A percentile compares a stretch with the other conserved stretches of the same genome.
Conservation (phyloP, 2,113 vertebrate species). For the Martes martes region DNA sequence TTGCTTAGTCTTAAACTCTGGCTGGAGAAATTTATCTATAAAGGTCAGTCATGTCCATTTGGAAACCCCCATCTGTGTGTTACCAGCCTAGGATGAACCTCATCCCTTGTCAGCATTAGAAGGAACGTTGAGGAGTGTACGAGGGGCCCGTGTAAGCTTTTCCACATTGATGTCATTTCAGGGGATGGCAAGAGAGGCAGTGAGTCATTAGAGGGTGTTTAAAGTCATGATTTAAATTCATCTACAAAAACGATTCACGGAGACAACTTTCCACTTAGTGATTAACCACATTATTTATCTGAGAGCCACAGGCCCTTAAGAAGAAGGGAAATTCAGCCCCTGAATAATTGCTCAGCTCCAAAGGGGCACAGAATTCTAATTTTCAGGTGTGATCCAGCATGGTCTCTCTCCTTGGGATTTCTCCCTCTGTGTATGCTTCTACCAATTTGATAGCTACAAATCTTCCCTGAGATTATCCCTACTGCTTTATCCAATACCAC, state of each 20-base stretch:
- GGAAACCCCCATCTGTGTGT: background rate
- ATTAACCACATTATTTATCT: background rate
- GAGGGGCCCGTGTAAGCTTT: background rate
- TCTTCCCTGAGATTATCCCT: background rate
- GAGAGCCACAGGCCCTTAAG: background rate
- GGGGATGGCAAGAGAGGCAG: background rate
- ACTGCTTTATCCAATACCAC: background rate
- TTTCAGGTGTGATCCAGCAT: background rate
- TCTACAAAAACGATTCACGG: background rate
- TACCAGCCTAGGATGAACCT: background rate
- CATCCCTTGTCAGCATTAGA: slow-evolving; percentile 7
- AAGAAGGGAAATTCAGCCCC: background rate
- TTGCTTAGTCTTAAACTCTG: slow-evolving; percentile 95
- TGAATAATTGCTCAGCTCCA: background rate
- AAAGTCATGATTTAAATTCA: background rate
- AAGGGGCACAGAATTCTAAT: background rate
- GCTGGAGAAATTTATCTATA: slow-evolving; percentile 95
- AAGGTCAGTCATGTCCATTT: slow-evolving; percentile 85
- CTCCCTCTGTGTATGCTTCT: background rate
- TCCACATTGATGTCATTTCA: background rate
- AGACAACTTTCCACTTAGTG: background rate
- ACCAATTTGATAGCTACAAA: background rate
- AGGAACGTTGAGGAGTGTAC: background rate
- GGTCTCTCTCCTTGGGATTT: background rate
- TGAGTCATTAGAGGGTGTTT: background rate